Base-by-base conservation (phyloP, 64 coral and sea anemone genomes). In the Montipora foliosa region DNA sequence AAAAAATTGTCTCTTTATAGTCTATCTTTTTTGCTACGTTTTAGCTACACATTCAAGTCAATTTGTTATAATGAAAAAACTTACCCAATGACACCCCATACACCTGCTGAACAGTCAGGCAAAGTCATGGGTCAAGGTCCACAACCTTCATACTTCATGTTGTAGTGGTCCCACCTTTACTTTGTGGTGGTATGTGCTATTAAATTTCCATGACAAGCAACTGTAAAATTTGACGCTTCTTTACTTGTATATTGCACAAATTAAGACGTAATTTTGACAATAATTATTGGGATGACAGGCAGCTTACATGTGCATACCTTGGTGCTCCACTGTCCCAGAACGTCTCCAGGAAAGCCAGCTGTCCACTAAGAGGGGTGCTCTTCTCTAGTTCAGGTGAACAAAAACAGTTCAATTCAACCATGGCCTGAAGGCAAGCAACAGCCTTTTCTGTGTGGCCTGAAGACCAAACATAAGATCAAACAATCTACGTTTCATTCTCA, bases 281-380 rank as follows among this genome's bases (percentile, higher is more conserved):
- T 14, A 68, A 37, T 37, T 37, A 37, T 37, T 2, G 37, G 37
- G 37, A 37, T 37, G 37, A 37, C 37, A 37, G 37, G 37, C 37
- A 17, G 62, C 15, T 67, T 45, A 16, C 29, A 44, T 80, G 22
- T 3, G 79, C 25, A 88, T 86, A 99, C 97, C 95, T 99, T 94
- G 98, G 92, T 19, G 72, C 73, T 77, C 89, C 98, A 87, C 95
- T 96, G 29, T 99, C 95, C 98, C 98, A 99, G 62, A 99, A 99
- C 46, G 92, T 96, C 82, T 99, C 98, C 80, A 99, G 80, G 61
- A 99, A 96, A 10, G 89, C 85, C 14, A 94, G 45, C 76, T 88
- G 88, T 24, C 70, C 87, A 66, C 55, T 87, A 4, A 89, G 55
- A 52, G 85, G 85, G 79, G 62, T 89, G 83, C 49, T 86, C 29